phyloP scores from a whole-genome alignment of 2,113 vertebrate genomes.

The Anas platyrhynchos region DNA sequence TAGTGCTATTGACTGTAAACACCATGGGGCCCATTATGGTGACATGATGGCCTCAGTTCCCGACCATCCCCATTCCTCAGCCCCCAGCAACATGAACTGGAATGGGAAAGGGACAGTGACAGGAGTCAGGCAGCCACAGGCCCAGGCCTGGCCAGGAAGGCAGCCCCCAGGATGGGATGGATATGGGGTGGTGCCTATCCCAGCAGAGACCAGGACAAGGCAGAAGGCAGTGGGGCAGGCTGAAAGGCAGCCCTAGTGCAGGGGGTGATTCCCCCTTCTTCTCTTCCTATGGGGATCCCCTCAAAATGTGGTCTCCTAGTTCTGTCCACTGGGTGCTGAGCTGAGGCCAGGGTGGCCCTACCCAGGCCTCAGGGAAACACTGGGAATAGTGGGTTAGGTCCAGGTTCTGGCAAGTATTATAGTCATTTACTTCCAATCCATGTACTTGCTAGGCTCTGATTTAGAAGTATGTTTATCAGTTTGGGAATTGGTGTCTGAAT shows the following conservation, averaged over 20 bases:
- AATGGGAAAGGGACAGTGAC: not conserved
- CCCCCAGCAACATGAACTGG: accelerated
- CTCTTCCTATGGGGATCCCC: too few species aligned
- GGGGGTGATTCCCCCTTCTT: too few species aligned
- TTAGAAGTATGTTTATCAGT: not conserved
- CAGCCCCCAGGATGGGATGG: not conserved
- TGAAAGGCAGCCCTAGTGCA: not conserved
- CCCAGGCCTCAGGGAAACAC: not conserved
- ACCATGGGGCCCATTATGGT: accelerated
- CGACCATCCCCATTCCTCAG: not conserved
- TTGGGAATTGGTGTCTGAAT: not conserved
- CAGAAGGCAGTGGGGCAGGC: not conserved
- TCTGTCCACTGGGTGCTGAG: accelerated
- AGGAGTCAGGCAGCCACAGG: accelerated
- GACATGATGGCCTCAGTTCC: not conserved
- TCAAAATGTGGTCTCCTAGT: too few species aligned
- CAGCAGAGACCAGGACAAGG: not conserved
- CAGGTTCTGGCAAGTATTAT: not conserved
- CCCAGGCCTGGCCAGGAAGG: not conserved
- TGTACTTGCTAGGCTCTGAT: not conserved
- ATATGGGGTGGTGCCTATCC: accelerated
- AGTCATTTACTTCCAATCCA: not conserved
- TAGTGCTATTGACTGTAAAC: not conserved
- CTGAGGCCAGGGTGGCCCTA: not conserved
- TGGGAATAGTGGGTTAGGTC: accelerated